Evolutionary conservation across 2,888 invertebrate species (phyloP), one percentile per base, ranked within the genome.

Genomic region (Cremastobaeus sp.): DNA sequence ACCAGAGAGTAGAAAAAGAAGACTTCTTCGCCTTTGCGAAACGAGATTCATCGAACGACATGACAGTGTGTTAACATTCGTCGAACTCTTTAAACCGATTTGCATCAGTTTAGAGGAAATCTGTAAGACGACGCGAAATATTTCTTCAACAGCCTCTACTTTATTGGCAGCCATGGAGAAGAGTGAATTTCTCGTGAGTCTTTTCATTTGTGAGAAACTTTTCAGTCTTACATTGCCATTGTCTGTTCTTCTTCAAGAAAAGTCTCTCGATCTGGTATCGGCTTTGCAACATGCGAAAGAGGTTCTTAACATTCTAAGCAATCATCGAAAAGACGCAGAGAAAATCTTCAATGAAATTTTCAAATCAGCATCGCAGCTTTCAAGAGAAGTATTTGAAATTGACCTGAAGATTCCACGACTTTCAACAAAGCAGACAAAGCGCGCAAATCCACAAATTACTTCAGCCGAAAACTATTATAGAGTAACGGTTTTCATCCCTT

Each of bases 111-210:
- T 60, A 12, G 60, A 48, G 21, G 37, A 60, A 11, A 60, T 60
- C 20, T 37, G 50, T 48, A 21, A 50, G 11, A 30, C 11, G 15
- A 39, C 41, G 4, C 20, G 50, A 11, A 17, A 28, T n/a, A 35
- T 45, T 30, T 34, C 35, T 50, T 62, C 62, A 64, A 50, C 45
- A 30, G 34, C 28, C 62, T 77, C 21, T 54, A 76, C 45, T 81
- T 81, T 77, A 79, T 77, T 66, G 77, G 79, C 15, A 77, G 77
- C 28, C 73, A 79, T 68, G 78, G 37, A 54, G 18, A 54, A 64
- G 28, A 45, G 45, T 45, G 25, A 25, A 45, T 45, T 50, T 18
- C 3, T 41, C 32, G 17, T 41, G 15, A 35, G 47, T 35, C 11
- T 48, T 9, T 11, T 45, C 14, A 37, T 59, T 59, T 59, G 59